Evolutionary conservation across 2,797 vertebrate genomes (phyloP).

Genomic region (Trematomus bernacchii): DNA sequence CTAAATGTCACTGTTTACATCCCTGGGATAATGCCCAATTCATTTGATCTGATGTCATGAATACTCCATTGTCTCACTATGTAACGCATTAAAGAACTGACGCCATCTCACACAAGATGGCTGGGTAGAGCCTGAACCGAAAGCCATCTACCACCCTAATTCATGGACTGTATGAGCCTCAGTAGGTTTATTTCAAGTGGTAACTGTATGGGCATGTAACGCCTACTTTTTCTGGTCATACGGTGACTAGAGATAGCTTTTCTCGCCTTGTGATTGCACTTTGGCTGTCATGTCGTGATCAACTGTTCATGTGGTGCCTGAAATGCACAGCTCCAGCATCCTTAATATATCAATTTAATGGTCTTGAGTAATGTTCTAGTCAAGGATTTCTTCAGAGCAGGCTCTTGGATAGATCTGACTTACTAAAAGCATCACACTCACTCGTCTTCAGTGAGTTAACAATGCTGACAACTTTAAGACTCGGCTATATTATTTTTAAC

Average conservation of each 20-base stretch:
- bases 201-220: constrained; percentile 57
- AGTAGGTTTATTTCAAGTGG: constrained; percentile 45
- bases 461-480: constrained; percentile 65
- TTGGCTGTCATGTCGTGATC: constrained; percentile 67
- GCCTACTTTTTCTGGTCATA: constrained; percentile 58
- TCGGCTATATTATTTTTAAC: constrained; percentile 61
- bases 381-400: constrained; percentile 84
- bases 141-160: constrained; percentile 50
- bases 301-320: constrained; percentile 71
- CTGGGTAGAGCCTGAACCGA: constrained; percentile 67
- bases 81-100: constrained; percentile 79
- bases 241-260: constrained; percentile 56
- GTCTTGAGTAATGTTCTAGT: constrained; percentile 76
- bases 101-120: constrained; percentile 73
- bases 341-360: constrained; percentile 59
- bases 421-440: constrained; percentile 71
- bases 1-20: constrained; percentile 85
- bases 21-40: constrained; percentile 77
- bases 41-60: constrained; percentile 78
- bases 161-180: constrained; percentile 48
- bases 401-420: constrained; percentile 85
- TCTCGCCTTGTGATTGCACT: constrained; percentile 69
- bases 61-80: constrained; percentile 75
- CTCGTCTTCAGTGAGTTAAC: constrained; percentile 62
- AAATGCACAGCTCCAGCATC: constrained; percentile 71